Evolutionary conservation across 2,113 vertebrate species (phyloP).

Genomic region (Meriones unguiculatus): DNA sequence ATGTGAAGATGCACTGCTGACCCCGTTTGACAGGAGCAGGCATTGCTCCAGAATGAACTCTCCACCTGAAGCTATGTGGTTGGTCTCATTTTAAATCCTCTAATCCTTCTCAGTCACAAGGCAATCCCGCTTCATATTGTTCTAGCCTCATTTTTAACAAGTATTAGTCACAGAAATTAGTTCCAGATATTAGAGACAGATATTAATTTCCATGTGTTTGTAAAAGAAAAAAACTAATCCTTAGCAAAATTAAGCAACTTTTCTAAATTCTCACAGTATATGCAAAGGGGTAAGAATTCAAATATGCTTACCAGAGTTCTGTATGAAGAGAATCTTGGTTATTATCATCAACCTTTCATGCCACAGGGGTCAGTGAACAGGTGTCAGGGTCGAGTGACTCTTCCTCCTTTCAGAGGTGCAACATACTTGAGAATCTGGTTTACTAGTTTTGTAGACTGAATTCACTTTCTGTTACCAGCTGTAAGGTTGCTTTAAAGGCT

Average conservation of each 20-base stretch:
- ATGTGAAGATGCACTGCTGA: background rate
- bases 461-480: background rate
- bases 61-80: background rate
- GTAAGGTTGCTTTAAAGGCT: background rate
- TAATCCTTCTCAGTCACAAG: background rate
- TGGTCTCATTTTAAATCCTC: background rate
- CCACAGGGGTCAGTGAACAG: background rate
- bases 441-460: background rate
- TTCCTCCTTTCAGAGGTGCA: background rate
- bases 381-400: background rate
- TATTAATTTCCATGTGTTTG: background rate
- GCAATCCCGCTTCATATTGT: background rate
- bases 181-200: background rate
- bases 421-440: background rate
- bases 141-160: background rate
- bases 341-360: background rate
- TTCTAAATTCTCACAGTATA: background rate
- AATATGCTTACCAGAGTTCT: background rate
- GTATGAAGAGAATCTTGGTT: background rate
- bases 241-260: constrained; percentile 46
- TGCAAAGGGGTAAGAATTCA: background rate
- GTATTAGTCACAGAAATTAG: background rate
- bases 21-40: background rate
- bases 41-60: background rate
- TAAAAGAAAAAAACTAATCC: background rate